Evolutionary conservation across 2,888 invertebrate species (phyloP).

Genomic region (Leptinotarsa rubiginosa): DNA sequence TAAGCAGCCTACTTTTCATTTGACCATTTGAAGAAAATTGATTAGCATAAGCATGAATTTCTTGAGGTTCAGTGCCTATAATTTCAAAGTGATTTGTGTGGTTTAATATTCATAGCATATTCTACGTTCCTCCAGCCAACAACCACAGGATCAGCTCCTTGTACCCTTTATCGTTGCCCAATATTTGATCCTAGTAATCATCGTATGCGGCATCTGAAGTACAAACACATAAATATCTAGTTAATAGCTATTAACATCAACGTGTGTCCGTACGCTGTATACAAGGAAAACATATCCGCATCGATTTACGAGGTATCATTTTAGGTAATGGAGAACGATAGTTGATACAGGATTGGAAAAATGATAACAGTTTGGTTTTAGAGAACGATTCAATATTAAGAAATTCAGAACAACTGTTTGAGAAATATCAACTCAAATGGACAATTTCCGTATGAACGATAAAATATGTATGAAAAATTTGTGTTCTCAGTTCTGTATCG

Average conservation of each 20-base stretch:
- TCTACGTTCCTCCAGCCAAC: background rate
- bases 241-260: constrained; percentile 23
- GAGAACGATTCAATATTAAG: no score
- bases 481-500: no score
- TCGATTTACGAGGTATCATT: background rate
- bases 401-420: no score
- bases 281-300: constrained; percentile 9
- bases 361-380: no score
- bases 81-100: background rate
- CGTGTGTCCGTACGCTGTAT: constrained; percentile 5
- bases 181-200: constrained; percentile 20
- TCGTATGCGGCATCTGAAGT: constrained; percentile 9
- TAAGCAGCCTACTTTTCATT: no score
- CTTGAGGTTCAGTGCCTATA: no score
- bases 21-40: no score
- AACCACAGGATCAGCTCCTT: background rate
- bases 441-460: no score
- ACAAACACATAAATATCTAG: constrained; percentile 21
- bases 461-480: no score
- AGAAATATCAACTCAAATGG: no score
- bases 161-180: constrained; percentile 16
- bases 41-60: no score
- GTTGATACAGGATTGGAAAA: background rate
- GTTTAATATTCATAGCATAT: background rate
- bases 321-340: background rate